phyloP scores from a whole-genome alignment of 2,113 vertebrate genomes.

The Ageneiosus marmoratus region DNA sequence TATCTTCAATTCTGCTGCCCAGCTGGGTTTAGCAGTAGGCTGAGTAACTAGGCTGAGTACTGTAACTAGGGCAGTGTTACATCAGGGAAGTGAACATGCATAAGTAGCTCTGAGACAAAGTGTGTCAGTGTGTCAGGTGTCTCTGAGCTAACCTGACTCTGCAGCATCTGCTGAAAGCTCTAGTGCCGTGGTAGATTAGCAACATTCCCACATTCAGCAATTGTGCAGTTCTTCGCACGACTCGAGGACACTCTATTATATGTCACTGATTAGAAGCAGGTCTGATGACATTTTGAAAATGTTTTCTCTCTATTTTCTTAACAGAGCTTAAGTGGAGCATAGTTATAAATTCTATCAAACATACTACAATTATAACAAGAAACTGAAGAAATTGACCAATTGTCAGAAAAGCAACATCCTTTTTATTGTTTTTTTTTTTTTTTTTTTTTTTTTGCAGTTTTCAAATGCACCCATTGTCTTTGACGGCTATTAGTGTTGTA shows the following conservation, averaged over 20 bases:
- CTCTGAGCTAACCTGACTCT: constrained; percentile 17
- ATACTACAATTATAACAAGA: neutral
- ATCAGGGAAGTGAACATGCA: constrained; percentile 44
- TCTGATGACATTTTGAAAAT: neutral
- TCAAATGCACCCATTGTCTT: constrained; percentile 68
- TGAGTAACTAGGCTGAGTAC: constrained; percentile 31
- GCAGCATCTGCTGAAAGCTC: constrained; percentile 9
- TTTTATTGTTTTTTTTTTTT: constrained; percentile 65
- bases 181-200: neutral
- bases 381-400: constrained; percentile 41
- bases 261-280: neutral
- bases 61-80: constrained; percentile 69
- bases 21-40: constrained; percentile 17
- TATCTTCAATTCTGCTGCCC: neutral
- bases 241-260: neutral
- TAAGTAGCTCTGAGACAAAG: constrained; percentile 47
- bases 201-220: neutral
- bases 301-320: neutral
- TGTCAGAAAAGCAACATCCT: constrained; percentile 63
- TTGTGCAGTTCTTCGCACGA: neutral
- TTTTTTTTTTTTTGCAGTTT: constrained; percentile 63
- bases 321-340: neutral
- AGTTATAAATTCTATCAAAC: neutral
- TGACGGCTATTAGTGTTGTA: constrained; percentile 74
- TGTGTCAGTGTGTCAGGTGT: constrained; percentile 66